Percentiles rank a stretch among this genome's conserved stretches.
These are phyloP conservation scores for Trematomus bernacchii DNA, from an alignment of 2,797 vertebrate species.

Conservation along the genomic window DNA sequence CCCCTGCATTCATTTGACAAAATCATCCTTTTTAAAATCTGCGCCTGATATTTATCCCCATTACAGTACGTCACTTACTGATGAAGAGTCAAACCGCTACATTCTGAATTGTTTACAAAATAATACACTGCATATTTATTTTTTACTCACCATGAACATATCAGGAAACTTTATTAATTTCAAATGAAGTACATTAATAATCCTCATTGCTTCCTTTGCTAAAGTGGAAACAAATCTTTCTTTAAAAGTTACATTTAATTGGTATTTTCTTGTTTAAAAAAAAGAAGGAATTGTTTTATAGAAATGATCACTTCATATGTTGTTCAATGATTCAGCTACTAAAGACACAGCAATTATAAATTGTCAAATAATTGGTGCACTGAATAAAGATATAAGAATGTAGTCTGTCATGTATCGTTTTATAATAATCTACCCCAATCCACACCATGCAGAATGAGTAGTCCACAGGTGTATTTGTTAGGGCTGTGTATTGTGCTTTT, in stretches of 20 bases:
- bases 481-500: no score
- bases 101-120: conserved; percentile 28
- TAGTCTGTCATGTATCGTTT: neutral
- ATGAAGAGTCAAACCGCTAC: conserved; percentile 20
- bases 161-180: conserved; percentile 10
- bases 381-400: conserved; percentile 1
- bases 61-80: conserved; percentile 34
- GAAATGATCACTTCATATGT: neutral
- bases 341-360: neutral
- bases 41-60: conserved; percentile 39
- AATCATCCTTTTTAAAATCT: conserved; percentile 44
- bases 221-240: neutral
- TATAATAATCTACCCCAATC: conserved; percentile 4
- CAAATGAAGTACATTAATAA: conserved; percentile 1
- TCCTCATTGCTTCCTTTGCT: neutral
- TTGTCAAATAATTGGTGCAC: neutral
- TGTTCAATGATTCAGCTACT: neutral
- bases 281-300: neutral
- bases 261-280: neutral
- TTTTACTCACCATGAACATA: conserved; percentile 22
- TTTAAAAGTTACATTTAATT: neutral
- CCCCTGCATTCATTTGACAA: no score
- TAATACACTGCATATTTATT: conserved; percentile 4
- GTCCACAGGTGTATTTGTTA: conserved; percentile 13
- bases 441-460: neutral